A percentile compares a stretch with the other conserved stretches of the same genome.
These are phyloP conservation scores for Clistopyga incitator DNA, from an alignment of 2,888 invertebrate genomes.

Conservation along the genomic window DNA sequence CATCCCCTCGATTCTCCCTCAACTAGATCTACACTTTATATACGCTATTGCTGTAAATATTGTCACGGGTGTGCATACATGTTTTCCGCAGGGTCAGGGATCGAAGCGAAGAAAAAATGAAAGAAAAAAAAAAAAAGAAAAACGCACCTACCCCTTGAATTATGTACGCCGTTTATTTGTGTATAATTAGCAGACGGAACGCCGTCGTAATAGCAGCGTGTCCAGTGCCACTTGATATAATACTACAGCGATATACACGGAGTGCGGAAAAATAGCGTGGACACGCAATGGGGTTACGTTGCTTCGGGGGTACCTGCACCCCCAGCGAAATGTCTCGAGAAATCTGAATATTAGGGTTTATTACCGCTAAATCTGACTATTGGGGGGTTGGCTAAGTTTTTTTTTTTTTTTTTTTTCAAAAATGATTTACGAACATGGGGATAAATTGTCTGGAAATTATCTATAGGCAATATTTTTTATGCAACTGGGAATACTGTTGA, in stretches of 20 bases:
- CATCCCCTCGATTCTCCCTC: constrained; percentile 5
- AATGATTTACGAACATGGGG: too few species aligned
- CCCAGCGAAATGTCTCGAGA: neutral
- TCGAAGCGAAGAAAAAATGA: neutral
- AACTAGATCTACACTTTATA: neutral
- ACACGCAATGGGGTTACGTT: constrained; percentile 10
- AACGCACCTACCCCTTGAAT: constrained; percentile 26
- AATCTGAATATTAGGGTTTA: neutral
- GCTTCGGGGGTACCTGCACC: neutral
- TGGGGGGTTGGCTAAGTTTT: too few species aligned
- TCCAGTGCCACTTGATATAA: constrained; percentile 1
- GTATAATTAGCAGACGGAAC: constrained; percentile 34
- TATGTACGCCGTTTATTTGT: constrained; percentile 43
- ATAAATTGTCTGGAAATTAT: too few species aligned
- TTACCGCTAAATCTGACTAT: too few species aligned
- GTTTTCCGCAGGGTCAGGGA: constrained; percentile 1
- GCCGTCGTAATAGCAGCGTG: constrained; percentile 24
- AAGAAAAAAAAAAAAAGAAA: neutral
- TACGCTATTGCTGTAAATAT: constrained; percentile 10
- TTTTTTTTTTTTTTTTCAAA: too few species aligned
- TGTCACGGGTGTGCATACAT: constrained; percentile 11
- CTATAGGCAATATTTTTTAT: too few species aligned
- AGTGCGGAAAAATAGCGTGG: constrained; percentile 7
- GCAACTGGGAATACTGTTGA: too few species aligned
- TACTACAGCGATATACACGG: constrained; percentile 21